These are phyloP conservation scores for Zygogramma bicolorata DNA, from an alignment of 2,888 invertebrate genomes.

Conservation along the genomic window DNA sequence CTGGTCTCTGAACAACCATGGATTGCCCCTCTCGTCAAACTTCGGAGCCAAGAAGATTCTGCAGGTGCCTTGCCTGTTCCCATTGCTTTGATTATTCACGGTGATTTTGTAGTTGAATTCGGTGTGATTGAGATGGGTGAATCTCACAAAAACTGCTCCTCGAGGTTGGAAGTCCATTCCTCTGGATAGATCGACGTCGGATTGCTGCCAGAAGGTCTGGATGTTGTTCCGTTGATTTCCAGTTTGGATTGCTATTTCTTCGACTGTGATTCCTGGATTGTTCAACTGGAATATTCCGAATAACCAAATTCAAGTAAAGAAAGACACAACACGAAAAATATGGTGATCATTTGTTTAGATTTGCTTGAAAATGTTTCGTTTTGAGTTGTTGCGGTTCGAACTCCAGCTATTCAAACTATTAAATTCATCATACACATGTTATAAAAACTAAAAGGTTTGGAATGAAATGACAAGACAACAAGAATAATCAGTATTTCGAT, in stretches of 20 bases:
- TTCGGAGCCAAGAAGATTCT: conserved; percentile 79
- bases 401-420: too few relatives aligned
- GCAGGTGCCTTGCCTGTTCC: conserved; percentile 71
- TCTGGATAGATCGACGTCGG: conserved; percentile 80
- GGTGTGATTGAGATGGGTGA: conserved; percentile 83
- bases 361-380: too few relatives aligned
- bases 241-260: conserved; percentile 70
- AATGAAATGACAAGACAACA: too few relatives aligned
- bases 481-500: too few relatives aligned
- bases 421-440: too few relatives aligned
- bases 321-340: too few relatives aligned
- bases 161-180: conserved; percentile 87
- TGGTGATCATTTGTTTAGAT: too few relatives aligned
- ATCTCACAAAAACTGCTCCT: conserved; percentile 72
- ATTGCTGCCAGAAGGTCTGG: conserved; percentile 83
- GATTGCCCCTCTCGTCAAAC: conserved; percentile 75
- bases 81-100: conserved; percentile 63
- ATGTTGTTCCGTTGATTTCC: conserved; percentile 71
- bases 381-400: too few relatives aligned
- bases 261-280: conserved; percentile 74
- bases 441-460: too few relatives aligned
- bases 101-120: conserved; percentile 74
- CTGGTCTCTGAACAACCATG: conserved; percentile 75
- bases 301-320: too few relatives aligned
- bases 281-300: conserved; percentile 71